Percentiles rank a stretch among this genome's conserved stretches.
Evolutionary conservation across 2,113 vertebrate species (phyloP).

Genomic region (Gopherus flavomarginatus): DNA sequence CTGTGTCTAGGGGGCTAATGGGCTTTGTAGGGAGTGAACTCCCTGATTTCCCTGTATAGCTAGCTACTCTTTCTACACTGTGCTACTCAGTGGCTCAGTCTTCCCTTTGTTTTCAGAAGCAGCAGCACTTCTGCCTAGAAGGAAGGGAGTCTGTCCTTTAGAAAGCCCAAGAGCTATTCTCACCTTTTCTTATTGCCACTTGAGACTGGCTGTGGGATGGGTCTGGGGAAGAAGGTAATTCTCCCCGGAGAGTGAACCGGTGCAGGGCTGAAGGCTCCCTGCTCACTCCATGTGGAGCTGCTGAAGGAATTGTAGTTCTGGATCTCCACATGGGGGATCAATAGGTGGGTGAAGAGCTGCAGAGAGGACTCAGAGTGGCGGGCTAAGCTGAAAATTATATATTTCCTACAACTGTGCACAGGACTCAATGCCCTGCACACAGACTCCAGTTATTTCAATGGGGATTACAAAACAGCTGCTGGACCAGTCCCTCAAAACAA

Average conservation of each 20-base stretch:
- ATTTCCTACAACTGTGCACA: not conserved
- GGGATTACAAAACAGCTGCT: not conserved
- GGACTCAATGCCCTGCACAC: not conserved
- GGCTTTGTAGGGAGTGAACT: not conserved
- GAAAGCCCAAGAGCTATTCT: not conserved
- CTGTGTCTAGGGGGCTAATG: too few relatives aligned
- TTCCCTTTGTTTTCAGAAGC: not conserved
- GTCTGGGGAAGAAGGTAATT: not conserved
- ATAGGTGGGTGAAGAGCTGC: not conserved
- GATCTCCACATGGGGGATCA: not conserved
- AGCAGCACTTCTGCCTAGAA: not conserved
- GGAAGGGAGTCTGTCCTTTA: not conserved
- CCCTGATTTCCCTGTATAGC: not conserved
- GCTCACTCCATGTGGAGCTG: too few relatives aligned
- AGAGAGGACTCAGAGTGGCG: not conserved
- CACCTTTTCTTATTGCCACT: not conserved
- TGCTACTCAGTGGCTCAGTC: not conserved
- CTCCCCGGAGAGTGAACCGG: not conserved
- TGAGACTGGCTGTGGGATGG: not conserved
- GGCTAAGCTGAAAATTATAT: not conserved
- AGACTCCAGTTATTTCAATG: not conserved
- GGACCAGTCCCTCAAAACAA: not conserved
- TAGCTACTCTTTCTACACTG: not conserved
- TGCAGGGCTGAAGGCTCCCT: not conserved
- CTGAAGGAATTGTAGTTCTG: not conserved